Evolutionary conservation across 2,113 vertebrate species (phyloP).

Genomic region (Erythrolamprus reginae): DNA sequence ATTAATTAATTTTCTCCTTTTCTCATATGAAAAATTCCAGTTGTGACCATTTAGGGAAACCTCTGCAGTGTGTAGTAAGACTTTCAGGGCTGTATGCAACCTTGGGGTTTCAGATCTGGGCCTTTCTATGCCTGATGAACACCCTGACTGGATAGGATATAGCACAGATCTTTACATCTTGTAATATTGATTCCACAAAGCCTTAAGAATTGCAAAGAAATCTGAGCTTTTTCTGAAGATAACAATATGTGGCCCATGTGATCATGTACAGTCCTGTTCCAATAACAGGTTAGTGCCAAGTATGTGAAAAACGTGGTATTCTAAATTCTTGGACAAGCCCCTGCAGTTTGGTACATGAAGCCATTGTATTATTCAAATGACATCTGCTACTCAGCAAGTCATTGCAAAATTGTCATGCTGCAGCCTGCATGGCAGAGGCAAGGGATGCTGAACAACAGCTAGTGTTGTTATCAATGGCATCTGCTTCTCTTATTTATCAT

Average conservation of each 20-base stretch:
- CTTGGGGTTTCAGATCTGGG: not conserved
- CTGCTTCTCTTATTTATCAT: rapidly evolving
- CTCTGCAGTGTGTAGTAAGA: not conserved
- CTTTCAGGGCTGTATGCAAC: not conserved
- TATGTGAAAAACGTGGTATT: conserved; percentile 40
- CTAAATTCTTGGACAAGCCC: conserved; percentile 29
- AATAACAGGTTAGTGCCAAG: conserved; percentile 14
- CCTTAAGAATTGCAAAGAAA: not conserved
- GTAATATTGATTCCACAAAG: not conserved
- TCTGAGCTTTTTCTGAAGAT: not conserved
- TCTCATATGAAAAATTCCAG: not conserved
- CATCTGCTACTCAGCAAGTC: conserved; percentile 27
- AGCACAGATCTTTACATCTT: not conserved
- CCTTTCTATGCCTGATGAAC: not conserved
- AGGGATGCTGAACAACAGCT: conserved; percentile 1
- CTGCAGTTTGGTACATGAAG: conserved; percentile 41
- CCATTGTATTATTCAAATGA: conserved; percentile 44
- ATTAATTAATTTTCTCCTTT: not conserved
- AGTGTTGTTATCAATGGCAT: not conserved
- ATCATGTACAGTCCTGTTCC: not conserved
- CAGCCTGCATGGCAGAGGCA: not conserved
- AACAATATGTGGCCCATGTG: not conserved
- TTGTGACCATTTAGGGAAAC: not conserved
- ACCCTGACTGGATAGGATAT: not conserved
- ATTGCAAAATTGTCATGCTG: not conserved